Conservation (phyloP, 37 sponge, comb jelly and placozoan species). For the Geodia barretti region DNA sequence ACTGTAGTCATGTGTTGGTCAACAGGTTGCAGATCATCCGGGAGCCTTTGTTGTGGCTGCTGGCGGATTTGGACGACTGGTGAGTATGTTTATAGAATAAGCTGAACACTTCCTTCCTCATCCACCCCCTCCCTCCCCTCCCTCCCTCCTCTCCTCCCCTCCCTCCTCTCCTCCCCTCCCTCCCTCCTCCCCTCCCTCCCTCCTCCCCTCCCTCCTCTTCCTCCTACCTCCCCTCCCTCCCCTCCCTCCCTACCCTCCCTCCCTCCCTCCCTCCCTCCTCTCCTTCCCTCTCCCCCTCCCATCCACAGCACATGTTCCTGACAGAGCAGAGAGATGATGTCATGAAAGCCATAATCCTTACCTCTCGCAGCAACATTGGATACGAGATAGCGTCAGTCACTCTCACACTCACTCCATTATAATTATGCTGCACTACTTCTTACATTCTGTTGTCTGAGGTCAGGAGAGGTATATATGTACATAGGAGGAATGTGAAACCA, state of each 20-base stretch:
- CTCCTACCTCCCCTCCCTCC: not conserved
- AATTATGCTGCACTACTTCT: too few species aligned
- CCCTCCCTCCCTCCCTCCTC: not conserved
- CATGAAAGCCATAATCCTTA: constrained; percentile 37
- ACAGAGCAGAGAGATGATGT: constrained; percentile 77
- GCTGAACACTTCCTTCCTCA: too few species aligned
- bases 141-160: too few species aligned
- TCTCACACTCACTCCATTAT: not conserved
- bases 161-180: too few species aligned
- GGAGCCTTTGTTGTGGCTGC: constrained; percentile 85
- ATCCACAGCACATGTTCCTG: constrained; percentile 85
- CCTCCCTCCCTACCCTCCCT: not conserved
- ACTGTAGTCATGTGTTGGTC: too few species aligned
- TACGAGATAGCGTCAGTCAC: constrained; percentile 58
- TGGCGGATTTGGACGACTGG: constrained; percentile 79
- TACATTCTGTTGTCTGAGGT: too few species aligned
- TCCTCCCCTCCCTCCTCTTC: too few species aligned
- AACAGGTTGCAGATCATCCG: constrained; percentile 83
- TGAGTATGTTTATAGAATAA: too few species aligned
- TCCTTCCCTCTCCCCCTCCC: constrained; percentile 4
- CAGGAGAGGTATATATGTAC: too few species aligned
- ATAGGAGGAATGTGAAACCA: too few species aligned
- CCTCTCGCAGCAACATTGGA: constrained; percentile 61
- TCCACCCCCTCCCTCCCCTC: too few species aligned
- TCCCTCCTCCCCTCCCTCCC: not conserved